Evolutionary conservation across 2,113 vertebrate genomes (phyloP).

Genomic region (Dendropsophus ebraccatus): DNA sequence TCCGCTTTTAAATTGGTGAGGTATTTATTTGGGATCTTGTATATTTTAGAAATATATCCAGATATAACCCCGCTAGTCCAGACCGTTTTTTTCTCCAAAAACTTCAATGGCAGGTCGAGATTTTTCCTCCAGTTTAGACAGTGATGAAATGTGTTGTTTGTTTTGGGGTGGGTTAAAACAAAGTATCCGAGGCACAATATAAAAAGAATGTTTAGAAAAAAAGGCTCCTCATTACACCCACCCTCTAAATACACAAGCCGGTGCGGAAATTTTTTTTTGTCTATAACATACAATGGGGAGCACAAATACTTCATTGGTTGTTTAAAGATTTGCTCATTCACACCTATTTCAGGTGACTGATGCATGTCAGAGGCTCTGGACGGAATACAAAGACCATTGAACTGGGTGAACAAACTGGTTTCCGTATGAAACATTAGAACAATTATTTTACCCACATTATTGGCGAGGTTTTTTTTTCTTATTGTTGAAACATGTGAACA

Average conservation of each 20-base stretch:
- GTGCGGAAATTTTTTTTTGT: conserved; percentile 33
- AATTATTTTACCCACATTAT: conserved; percentile 10
- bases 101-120: conserved; percentile 58
- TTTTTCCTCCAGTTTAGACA: conserved; percentile 38
- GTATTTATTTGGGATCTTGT: conserved; percentile 68
- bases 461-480: background rate
- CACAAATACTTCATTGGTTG: conserved; percentile 46
- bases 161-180: conserved; percentile 49
- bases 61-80: conserved; percentile 23
- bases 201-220: conserved; percentile 46
- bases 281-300: conserved; percentile 42
- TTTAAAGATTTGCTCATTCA: conserved; percentile 46
- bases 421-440: background rate
- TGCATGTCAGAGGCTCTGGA: conserved; percentile 43
- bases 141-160: conserved; percentile 60
- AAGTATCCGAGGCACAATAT: conserved; percentile 11
- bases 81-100: conserved; percentile 67
- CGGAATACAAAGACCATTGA: conserved; percentile 20
- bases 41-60: conserved; percentile 52
- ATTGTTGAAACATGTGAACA: conserved; percentile 3
- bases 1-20: conserved; percentile 62
- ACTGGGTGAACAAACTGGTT: conserved; percentile 19
- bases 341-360: conserved; percentile 53
- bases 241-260: conserved; percentile 50
- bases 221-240: conserved; percentile 24